Base-by-base conservation (phyloP, 2,797 vertebrate species). In the Sternotherus odoratus region DNA sequence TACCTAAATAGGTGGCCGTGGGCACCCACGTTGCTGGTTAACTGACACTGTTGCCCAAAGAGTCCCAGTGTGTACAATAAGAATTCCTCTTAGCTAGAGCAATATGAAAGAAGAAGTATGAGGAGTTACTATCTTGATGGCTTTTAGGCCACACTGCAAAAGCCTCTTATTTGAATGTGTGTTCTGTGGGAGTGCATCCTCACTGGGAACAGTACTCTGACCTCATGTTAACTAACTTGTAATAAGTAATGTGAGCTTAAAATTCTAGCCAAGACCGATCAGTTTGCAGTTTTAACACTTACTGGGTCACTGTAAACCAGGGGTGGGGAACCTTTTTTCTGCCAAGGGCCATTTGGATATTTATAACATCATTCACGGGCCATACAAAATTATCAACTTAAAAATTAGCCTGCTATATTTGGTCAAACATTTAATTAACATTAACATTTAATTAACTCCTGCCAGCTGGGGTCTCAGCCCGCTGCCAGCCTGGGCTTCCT, bases 61-160 rank as follows among this genome's bases (percentile, higher is more conserved):
- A 6, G 56, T 57, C 51, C 51, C 53, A 24, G 24, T 53, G 53
- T 53, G 53, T 9, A 24, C 53, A 53, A 28, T 88, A 74, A 79
- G 85, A 91, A 82, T 63, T 33, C 84, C 94, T 74, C 89, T 94
- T 66, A n/a, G n/a, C 89, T 95, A 87, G 77, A 91, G 82, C 46
- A 75, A 63, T 86, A 72, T 87, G 69, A 88, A 95, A 90, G 49
- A 83, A 92, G n/a, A 82, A 84, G 43, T 87, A 87, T 89, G 77
- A 86, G 75, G 89, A 69, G n/a, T 91, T 0, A 5, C 81, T 83
- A 95, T 50, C 53, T 72, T 83, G 87, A 72, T 56, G 80, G 66
- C 77, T 49, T 82, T 93, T 72, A 87, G 92, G 56, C 89, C 8
- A 1, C 43, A 39, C 26, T 89, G 79, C 77, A 92, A 56, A 95